Evolutionary conservation across 2,113 vertebrate species (phyloP).

Genomic region (Agelaius tricolor): DNA sequence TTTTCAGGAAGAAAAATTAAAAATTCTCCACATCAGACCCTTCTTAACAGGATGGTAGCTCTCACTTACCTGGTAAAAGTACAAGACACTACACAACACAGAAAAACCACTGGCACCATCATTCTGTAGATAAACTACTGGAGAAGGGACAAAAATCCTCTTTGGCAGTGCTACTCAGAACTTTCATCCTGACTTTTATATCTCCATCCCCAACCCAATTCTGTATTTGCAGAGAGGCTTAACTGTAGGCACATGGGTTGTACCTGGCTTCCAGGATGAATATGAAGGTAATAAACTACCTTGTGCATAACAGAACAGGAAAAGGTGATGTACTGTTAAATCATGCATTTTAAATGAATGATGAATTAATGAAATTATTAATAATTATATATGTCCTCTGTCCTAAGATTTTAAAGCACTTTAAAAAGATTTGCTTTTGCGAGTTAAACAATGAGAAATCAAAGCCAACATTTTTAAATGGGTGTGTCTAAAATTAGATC

Average conservation of each 20-base stretch:
- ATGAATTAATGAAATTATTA: background rate
- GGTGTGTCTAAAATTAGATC: constrained; percentile 12
- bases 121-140: background rate
- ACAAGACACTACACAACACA: background rate
- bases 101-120: background rate
- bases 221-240: background rate
- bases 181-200: background rate
- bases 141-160: background rate
- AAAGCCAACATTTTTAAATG: background rate
- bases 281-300: background rate
- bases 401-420: background rate
- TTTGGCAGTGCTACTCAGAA: background rate
- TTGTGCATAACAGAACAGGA: background rate
- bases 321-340: background rate
- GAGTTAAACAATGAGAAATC: constrained; percentile 12
- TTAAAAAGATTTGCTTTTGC: background rate
- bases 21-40: background rate
- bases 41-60: background rate
- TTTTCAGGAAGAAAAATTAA: background rate
- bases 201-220: background rate
- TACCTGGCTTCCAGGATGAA: background rate
- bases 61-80: background rate
- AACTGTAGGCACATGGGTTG: background rate
- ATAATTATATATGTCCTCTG: background rate
- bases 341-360: background rate